phyloP scores from a whole-genome alignment of 2,113 vertebrate genomes.

The Proteles cristata region DNA sequence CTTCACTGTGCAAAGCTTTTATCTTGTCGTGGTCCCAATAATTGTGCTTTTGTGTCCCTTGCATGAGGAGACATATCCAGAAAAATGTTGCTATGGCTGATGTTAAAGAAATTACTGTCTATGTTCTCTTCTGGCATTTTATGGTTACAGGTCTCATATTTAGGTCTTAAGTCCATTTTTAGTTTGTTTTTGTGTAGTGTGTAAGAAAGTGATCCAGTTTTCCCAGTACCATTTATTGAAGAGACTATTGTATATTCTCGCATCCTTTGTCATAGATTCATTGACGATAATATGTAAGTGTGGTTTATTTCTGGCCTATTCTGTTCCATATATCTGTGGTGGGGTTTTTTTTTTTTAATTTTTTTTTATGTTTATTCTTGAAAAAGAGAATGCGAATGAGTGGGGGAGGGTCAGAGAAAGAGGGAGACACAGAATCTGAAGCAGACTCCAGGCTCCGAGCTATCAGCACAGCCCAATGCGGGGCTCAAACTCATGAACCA shows the following conservation, averaged over 20 bases:
- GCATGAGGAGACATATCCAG: neutral
- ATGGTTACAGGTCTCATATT: neutral
- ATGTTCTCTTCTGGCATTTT: neutral
- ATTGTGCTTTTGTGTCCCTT: neutral
- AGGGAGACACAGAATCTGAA: too few relatives aligned
- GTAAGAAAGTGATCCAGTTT: neutral
- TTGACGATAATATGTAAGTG: neutral
- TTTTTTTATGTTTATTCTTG: too few relatives aligned
- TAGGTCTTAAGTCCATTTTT: neutral
- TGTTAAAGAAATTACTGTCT: neutral
- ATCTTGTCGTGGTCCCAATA: neutral
- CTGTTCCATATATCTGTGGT: neutral
- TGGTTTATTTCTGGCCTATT: neutral
- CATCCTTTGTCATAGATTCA: neutral
- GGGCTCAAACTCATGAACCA: too few relatives aligned
- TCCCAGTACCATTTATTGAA: neutral
- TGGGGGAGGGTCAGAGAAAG: too few relatives aligned
- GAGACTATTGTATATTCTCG: neutral
- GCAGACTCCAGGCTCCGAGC: too few relatives aligned
- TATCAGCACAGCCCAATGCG: too few relatives aligned
- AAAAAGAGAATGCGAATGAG: too few relatives aligned
- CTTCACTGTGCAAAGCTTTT: neutral
- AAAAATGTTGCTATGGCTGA: neutral
- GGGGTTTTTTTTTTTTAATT: too few relatives aligned
- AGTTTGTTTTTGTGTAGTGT: neutral